A percentile compares a stretch with the other conserved stretches of the same genome.
phyloP scores from a whole-genome alignment of 1,140 invertebrate genomes.

The Sarcophaga bullata region DNA sequence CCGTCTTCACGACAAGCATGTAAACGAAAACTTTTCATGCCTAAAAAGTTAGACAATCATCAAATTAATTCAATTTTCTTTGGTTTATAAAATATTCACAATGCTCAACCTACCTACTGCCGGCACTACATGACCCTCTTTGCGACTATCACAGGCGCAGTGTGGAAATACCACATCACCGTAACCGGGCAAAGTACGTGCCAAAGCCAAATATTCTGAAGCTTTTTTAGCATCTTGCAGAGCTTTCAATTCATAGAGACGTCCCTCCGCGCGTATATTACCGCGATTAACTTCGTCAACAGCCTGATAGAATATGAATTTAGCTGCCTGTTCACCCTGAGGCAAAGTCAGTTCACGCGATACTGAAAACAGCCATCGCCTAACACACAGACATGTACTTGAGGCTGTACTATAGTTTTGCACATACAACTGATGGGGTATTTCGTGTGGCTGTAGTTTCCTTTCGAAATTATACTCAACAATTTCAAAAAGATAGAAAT shows the following conservation, averaged over 20 bases:
- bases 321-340: conserved; percentile 72
- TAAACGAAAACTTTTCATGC: conserved; percentile 79
- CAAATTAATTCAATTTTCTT: neutral
- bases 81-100: neutral
- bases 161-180: conserved; percentile 94
- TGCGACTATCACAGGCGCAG: conserved; percentile 92
- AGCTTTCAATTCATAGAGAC: conserved; percentile 94
- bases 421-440: conserved; percentile 97
- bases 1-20: conserved; percentile 91
- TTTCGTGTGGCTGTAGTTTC: conserved; percentile 92
- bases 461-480: conserved; percentile 97
- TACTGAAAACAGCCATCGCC: conserved; percentile 94
- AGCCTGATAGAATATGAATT: conserved; percentile 85
- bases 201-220: conserved; percentile 88
- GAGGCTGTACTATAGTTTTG: conserved; percentile 99
- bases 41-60: conserved; percentile 49
- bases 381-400: conserved; percentile 91
- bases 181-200: conserved; percentile 88
- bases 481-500: conserved; percentile 98
- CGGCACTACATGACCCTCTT: conserved; percentile 90
- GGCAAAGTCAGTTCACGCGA: conserved; percentile 78
- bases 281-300: conserved; percentile 96
- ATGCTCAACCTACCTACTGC: conserved; percentile 71
- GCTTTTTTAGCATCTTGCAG: conserved; percentile 90
- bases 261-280: conserved; percentile 87